These are phyloP conservation scores for Noctua janthe DNA, from an alignment of 2,888 invertebrate species.

Conservation along the genomic window DNA sequence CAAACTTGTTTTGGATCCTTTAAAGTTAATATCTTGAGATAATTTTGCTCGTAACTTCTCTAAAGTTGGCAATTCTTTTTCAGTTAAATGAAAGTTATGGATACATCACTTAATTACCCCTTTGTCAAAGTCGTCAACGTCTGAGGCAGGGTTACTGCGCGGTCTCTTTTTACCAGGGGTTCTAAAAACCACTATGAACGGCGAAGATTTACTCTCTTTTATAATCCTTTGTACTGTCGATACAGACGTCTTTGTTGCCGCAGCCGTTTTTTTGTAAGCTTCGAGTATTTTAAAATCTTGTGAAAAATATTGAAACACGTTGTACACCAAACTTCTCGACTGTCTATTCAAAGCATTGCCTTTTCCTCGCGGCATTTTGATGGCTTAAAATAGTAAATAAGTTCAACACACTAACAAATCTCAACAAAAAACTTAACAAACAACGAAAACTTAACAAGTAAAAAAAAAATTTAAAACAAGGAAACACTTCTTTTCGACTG, in stretches of 20 bases:
- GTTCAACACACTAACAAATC: too few relatives aligned
- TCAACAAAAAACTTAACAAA: too few relatives aligned
- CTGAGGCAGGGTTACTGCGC: not conserved
- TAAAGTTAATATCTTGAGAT: conserved; percentile 1
- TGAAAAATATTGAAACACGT: conserved; percentile 13
- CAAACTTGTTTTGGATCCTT: conserved; percentile 9
- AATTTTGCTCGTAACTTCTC: conserved; percentile 6
- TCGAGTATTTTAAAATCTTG: conserved; percentile 13
- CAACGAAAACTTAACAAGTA: too few relatives aligned
- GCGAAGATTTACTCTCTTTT: not conserved
- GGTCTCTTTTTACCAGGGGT: conserved; percentile 7
- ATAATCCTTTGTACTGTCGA: not conserved
- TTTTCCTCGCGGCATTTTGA: too few relatives aligned
- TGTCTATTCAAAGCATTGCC: too few relatives aligned
- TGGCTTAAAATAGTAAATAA: too few relatives aligned
- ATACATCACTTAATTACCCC: not conserved
- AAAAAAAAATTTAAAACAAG: too few relatives aligned
- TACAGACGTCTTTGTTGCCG: not conserved
- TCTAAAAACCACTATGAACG: not conserved
- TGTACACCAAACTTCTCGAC: conserved; percentile 3
- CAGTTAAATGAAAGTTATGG: not conserved
- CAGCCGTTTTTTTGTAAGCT: conserved; percentile 2
- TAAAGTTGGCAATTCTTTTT: conserved; percentile 5
- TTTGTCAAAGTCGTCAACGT: conserved; percentile 5
- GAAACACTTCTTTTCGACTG: too few relatives aligned